Evolutionary conservation across 2,797 vertebrate genomes (phyloP), one percentile per base, ranked within the genome.

Genomic region (Acanthopagrus latus): DNA sequence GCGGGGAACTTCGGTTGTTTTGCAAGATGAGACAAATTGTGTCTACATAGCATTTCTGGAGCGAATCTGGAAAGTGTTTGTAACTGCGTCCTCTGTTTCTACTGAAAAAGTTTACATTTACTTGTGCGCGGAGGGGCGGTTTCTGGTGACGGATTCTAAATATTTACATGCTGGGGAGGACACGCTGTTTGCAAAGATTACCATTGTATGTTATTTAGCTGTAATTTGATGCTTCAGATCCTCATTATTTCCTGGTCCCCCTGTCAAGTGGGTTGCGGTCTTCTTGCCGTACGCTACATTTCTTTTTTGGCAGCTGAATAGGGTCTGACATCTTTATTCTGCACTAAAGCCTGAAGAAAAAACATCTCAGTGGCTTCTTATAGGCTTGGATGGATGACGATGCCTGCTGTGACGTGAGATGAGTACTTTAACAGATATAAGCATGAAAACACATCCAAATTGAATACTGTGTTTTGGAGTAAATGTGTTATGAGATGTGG

Each of bases 151-250:
- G 38, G 5, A 76, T 58, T 78, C 18, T 76, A 86, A 88, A 90
- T 80, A 87, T 89, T 86, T 88, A 78, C 17, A 72, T 23, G 33
- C 8, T 71, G 44, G n/a, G 23, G 29, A 6, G 27, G 38, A 66
- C 20, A 43, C 75, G 77, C 51, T 77, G 76, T 83, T 91, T 83
- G 44, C 20, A 56, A 46, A 44, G 64, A 86, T 79, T 84, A 78
- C 64, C 25, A 46, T 11, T 68, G 63, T 72, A 27, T 82, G 64
- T 78, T 84, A 57, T 64, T 73, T 74, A 75, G 58, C 65, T 46
- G 59, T 52, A 70, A 83, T 71, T 21, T 73, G 52, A 82, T 81
- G 33, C 64, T 52, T 62, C 21, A 47, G 71, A 55, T 60, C 66
- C 48, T 79, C 41, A 72, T 77, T 65, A 69, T 78, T 33, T 73